Base-by-base conservation (phyloP, 2,113 vertebrate genomes). In the Typhlomys cinereus region DNA sequence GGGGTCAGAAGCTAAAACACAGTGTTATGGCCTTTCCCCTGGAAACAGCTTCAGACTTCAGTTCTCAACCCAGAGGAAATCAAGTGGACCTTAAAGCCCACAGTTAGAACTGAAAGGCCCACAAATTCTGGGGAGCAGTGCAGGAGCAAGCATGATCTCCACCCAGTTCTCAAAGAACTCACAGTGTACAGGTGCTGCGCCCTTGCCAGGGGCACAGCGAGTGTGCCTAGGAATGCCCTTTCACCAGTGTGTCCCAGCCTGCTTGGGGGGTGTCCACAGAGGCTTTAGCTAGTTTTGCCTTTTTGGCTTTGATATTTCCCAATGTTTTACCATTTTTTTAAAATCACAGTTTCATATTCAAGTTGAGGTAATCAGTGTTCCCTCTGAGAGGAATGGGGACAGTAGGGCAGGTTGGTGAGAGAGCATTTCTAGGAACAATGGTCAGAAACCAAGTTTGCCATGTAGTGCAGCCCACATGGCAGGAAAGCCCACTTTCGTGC, bases 401-500 rank as follows among this genome's bases (percentile, higher is more conserved):
- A 95, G 98, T 97, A 98, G 96, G 90, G 92, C 98, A 98, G 98
- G 98, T 98, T 99, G 99, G 99, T 99, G 99, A 99, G 99, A 99
- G 98, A 98, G 98, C 97, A 98, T 98, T 95, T 92, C 95, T 84
- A 73, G 61, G 91, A 92, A 74, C 46, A 85, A 82, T 20, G 52
- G 88, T 93, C 76, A 91, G 87, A 92, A 91, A 96, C 46, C 50
- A 78, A 94, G 85, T 83, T 78, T 87, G 94, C 92, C 93, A 97
- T n/a, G 95, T 15, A 96, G 96, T 91, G 96, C 7, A 97, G 97
- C 96, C 96, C 92, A 97, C 90, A 29, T 25, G 44, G 92, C 70
- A 83, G 86, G 89, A 87, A 78, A 88, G 75, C 92, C 81, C 75
- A 73, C 92, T 78, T 36, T 64, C 29, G 74, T 0, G 9, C 20